Percentiles rank a stretch among this genome's conserved stretches.
Evolutionary conservation across 1,140 invertebrate species (phyloP).

Genomic region (Cotesia vestalis): DNA sequence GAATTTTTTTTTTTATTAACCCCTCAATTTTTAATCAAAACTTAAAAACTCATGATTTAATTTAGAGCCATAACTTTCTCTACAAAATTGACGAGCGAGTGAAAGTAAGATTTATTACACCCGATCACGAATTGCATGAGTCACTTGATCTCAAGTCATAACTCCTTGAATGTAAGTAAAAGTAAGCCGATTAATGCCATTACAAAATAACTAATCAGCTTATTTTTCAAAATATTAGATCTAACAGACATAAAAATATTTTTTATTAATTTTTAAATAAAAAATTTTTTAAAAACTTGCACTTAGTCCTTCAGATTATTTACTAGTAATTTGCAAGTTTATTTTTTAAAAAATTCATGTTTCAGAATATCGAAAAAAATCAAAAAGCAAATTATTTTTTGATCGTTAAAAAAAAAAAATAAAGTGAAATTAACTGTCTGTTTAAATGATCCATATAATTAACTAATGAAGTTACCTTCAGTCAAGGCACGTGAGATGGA

Average conservation of each 20-base stretch:
- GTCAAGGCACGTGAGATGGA: constrained; percentile 68
- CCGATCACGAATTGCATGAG: constrained; percentile 35
- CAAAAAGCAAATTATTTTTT: constrained; percentile 15
- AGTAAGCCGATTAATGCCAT: neutral
- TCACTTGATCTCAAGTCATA: neutral
- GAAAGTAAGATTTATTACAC: constrained; percentile 28
- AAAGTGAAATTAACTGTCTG: too few relatives aligned
- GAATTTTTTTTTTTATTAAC: too few relatives aligned
- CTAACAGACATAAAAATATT: too few relatives aligned
- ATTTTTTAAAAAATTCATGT: too few relatives aligned
- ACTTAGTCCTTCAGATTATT: too few relatives aligned
- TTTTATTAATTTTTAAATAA: too few relatives aligned
- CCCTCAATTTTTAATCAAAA: too few relatives aligned
- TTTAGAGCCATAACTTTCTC: constrained; percentile 3
- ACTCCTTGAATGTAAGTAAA: neutral
- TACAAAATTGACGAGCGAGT: constrained; percentile 51
- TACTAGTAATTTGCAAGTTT: too few relatives aligned
- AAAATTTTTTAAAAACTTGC: too few relatives aligned
- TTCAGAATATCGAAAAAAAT: constrained; percentile 5
- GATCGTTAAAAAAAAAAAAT: too few relatives aligned
- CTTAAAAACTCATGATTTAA: too few relatives aligned
- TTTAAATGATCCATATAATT: too few relatives aligned
- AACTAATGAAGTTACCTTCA: constrained; percentile 66
- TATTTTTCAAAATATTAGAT: neutral
- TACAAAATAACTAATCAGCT: neutral